Evolutionary conservation across 2,797 vertebrate genomes (phyloP).

Genomic region (Petrocephalus sullivani): DNA sequence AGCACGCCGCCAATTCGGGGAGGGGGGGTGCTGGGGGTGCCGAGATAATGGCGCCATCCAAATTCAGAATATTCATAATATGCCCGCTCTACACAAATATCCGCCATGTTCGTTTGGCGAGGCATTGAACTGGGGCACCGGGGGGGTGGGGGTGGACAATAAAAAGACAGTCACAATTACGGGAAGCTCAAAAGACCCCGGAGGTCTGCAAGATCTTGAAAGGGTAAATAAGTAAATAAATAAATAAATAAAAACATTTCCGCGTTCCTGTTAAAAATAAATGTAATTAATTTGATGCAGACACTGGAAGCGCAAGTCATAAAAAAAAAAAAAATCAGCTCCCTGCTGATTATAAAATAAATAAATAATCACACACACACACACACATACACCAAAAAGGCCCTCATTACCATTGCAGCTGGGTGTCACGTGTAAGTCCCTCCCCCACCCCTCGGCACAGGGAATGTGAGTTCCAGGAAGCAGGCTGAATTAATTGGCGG

Average conservation of each 20-base stretch:
- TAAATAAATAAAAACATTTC: slow-evolving; percentile 34
- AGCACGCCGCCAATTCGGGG: neutral
- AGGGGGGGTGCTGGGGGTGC: neutral
- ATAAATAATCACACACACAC: slow-evolving; percentile 45
- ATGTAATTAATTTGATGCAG: slow-evolving; percentile 47
- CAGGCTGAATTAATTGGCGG: slow-evolving; percentile 71
- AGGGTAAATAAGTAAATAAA: slow-evolving; percentile 42
- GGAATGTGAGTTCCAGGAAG: slow-evolving; percentile 53
- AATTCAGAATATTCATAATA: slow-evolving; percentile 20
- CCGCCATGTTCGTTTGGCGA: neutral
- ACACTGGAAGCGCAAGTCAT: slow-evolving; percentile 34
- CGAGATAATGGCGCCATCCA: slow-evolving; percentile 4
- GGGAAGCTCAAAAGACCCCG: slow-evolving; percentile 13
- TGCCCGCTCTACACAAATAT: slow-evolving; percentile 8
- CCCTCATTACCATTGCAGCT: slow-evolving; percentile 68
- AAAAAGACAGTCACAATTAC: slow-evolving; percentile 11
- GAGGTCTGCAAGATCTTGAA: slow-evolving; percentile 21
- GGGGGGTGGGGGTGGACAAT: neutral
- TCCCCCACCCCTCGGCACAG: slow-evolving; percentile 46
- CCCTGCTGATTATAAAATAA: slow-evolving; percentile 41
- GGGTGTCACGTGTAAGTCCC: slow-evolving; percentile 60
- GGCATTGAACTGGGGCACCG: neutral
- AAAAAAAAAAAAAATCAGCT: slow-evolving; percentile 46
- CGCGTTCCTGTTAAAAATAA: slow-evolving; percentile 39
- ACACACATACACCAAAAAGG: slow-evolving; percentile 35